These are phyloP conservation scores for Protophormia terraenovae DNA, from an alignment of 2,888 invertebrate genomes.

Conservation along the genomic window DNA sequence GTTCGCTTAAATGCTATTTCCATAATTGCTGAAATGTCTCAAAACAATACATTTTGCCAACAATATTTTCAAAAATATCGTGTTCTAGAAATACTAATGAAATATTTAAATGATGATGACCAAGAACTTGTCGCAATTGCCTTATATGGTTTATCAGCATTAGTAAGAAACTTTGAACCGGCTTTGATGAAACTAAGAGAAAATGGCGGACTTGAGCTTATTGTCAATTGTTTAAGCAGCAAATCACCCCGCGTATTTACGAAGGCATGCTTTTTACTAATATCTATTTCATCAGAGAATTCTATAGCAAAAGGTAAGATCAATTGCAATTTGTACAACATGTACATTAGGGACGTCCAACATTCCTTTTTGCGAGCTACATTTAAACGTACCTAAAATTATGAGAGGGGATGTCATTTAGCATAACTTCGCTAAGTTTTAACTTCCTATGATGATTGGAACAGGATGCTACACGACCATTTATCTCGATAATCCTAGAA, in stretches of 20 bases:
- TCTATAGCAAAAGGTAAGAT: slow-evolving; percentile 83
- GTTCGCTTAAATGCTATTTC: slow-evolving; percentile 86
- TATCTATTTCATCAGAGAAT: slow-evolving; percentile 83
- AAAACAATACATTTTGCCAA: slow-evolving; percentile 94
- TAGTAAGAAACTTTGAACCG: slow-evolving; percentile 85
- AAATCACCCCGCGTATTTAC: slow-evolving; percentile 83
- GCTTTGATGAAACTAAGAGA: slow-evolving; percentile 85
- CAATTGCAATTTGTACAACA: too few relatives aligned
- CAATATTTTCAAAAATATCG: slow-evolving; percentile 85
- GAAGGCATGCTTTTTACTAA: slow-evolving; percentile 88
- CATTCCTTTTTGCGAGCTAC: too few relatives aligned
- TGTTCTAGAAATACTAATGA: slow-evolving; percentile 85
- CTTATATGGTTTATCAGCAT: slow-evolving; percentile 90
- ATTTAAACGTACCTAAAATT: too few relatives aligned
- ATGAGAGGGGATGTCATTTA: too few relatives aligned
- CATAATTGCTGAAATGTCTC: slow-evolving; percentile 89
- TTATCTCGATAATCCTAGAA: too few relatives aligned
- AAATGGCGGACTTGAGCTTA: slow-evolving; percentile 85
- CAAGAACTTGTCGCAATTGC: slow-evolving; percentile 85
- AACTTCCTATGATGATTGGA: too few relatives aligned
- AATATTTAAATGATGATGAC: slow-evolving; percentile 80
- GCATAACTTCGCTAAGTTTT: too few relatives aligned
- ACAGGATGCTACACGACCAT: too few relatives aligned
- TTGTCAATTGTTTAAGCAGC: slow-evolving; percentile 84
- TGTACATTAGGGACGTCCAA: too few relatives aligned